Conservation (phyloP, 1,140 invertebrate species). For the Trichoplusia ni region DNA sequence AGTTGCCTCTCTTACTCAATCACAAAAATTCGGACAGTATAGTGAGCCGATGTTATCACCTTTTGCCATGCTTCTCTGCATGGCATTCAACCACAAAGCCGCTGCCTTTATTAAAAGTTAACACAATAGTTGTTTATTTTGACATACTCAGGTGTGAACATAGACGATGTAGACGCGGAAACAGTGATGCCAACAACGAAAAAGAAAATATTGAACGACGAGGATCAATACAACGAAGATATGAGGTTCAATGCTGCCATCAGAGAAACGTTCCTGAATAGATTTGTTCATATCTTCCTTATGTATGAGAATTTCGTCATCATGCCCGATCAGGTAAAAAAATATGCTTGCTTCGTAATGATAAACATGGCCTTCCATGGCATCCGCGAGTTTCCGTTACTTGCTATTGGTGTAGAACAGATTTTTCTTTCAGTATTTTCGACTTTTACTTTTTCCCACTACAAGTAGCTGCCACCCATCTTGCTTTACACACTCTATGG, state of each 20-base stretch:
- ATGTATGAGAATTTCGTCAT: conserved; percentile 99
- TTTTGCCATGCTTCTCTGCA: neutral
- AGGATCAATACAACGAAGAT: conserved; percentile 92
- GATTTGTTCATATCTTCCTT: conserved; percentile 97
- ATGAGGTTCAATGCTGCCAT: conserved; percentile 95
- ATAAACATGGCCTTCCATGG: no score
- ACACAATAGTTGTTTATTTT: neutral
- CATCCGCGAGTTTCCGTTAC: no score
- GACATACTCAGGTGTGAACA: conserved; percentile 79
- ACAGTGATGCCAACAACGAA: conserved; percentile 81
- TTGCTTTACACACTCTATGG: no score
- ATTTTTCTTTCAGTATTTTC: no score
- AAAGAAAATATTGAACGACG: conserved; percentile 82
- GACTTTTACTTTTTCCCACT: no score
- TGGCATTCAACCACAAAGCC: no score
- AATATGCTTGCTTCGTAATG: conserved; percentile 16
- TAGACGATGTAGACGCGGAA: conserved; percentile 83
- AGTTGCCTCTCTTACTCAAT: no score
- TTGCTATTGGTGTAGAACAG: no score
- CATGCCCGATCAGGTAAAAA: conserved; percentile 91
- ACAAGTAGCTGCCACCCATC: no score
- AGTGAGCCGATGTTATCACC: no score
- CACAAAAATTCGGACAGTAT: no score
- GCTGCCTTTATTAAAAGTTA: no score
- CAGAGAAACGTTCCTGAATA: conserved; percentile 97